A percentile compares a stretch with the other conserved stretches of the same genome.
Conservation (phyloP, 2,113 vertebrate genomes). For the Chionis minor region DNA sequence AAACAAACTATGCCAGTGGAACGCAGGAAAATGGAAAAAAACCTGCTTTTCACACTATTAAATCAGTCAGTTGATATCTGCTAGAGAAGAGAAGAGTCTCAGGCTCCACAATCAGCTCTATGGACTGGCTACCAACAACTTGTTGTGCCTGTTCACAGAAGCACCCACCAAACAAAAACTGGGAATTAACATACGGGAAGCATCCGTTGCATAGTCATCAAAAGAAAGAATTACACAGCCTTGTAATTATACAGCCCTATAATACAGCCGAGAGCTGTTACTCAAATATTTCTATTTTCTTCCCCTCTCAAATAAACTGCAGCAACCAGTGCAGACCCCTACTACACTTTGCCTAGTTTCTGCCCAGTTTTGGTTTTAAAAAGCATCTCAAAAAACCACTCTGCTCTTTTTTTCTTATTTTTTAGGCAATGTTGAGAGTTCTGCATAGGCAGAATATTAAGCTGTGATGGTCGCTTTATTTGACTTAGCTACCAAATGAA, state of each 20-base stretch:
- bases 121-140: neutral
- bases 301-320: neutral
- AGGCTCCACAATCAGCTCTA: neutral
- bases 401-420: neutral
- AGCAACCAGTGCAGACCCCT: neutral
- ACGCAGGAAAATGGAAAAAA: neutral
- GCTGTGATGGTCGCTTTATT: neutral
- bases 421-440: neutral
- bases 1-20: neutral
- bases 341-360: neutral
- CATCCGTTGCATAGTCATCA: no score
- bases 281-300: fast-evolving
- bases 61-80: neutral
- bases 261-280: neutral
- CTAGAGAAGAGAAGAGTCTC: neutral
- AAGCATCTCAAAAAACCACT: neutral
- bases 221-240: no score
- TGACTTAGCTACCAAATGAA: neutral
- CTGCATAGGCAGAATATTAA: neutral
- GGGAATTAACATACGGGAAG: neutral
- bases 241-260: no score
- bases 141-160: neutral
- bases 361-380: neutral
- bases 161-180: neutral
- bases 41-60: neutral